Conservation (phyloP, 2,888 invertebrate species). For the Chelonus formosanus region DNA sequence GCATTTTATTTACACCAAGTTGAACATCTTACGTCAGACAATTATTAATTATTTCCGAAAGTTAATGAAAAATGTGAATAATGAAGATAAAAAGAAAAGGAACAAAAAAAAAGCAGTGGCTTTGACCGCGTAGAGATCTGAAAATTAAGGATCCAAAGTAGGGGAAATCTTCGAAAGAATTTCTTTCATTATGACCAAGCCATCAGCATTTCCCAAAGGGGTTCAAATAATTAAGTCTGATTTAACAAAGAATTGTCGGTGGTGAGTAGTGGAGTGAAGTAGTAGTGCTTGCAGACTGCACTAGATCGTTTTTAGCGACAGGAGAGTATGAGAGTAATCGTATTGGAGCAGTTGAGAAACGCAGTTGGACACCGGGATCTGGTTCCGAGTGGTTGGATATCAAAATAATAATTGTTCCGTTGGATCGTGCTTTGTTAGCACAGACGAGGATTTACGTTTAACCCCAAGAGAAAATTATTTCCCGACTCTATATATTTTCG, state of each 20-base stretch:
- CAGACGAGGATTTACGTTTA: conserved; percentile 45
- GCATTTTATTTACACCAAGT: background rate
- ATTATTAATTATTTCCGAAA: background rate
- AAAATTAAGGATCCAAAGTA: conserved; percentile 11
- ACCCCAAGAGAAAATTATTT: conserved; percentile 28
- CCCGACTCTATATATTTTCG: background rate
- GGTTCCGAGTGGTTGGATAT: conserved; percentile 47
- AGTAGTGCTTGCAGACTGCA: background rate
- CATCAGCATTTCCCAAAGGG: conserved; percentile 55
- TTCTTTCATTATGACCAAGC: conserved; percentile 55
- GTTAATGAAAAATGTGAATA: conserved; percentile 27
- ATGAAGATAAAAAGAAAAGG: conserved; percentile 26
- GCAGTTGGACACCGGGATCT: conserved; percentile 15
- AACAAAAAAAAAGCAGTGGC: background rate
- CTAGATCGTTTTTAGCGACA: background rate
- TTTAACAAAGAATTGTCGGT: conserved; percentile 53
- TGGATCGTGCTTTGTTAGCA: conserved; percentile 41
- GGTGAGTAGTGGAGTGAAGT: background rate
- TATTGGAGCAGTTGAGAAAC: background rate
- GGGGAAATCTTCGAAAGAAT: conserved; percentile 39
- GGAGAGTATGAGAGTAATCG: conserved; percentile 2
- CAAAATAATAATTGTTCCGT: conserved; percentile 53
- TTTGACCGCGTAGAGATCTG: conserved; percentile 26
- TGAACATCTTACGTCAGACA: background rate
- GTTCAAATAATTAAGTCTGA: conserved; percentile 56